Evolutionary conservation across 2,113 vertebrate species (phyloP), one percentile per base, ranked within the genome.

Genomic region (Microcebus murinus): DNA sequence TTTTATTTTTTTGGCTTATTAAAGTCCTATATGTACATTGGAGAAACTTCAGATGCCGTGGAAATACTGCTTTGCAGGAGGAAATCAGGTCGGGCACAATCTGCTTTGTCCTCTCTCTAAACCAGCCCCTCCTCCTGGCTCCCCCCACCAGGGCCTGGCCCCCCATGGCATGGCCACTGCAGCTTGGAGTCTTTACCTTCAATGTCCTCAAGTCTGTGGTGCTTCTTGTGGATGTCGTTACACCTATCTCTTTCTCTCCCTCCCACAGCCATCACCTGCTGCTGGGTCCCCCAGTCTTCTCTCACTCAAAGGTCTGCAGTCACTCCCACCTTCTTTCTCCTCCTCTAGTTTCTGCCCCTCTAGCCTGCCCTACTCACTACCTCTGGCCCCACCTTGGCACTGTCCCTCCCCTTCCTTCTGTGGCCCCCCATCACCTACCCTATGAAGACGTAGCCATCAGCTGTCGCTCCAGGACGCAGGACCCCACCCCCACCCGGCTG

Each of bases 401-500:
- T 29, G 39, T 0, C 7, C 3, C 27, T 31, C n/a, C 63, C 50
- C 65, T 4, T 18, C 55, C 42, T 23, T 25, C 59, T 3, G 1
- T 0, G 2, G 31, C 61, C 25, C 39, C 68, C 48, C 9, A 8
- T 55, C 14, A 8, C 14, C 6, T 12, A 10, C n/a, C 52, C 65
- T 10, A 0, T 2, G 8, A 59, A 48, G 55, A 29, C 4, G 1
- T 1, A n/a, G 29, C 15, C 18, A 4, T 20, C 6, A 13, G n/a
- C 45, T 27, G 14, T 27, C 13, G 1, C 52, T 76, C 61, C 15
- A 27, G 67, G 61, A 14, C 5, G n/a, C 57, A 20, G 18, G 14
- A 27, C 15, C 13, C 18, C 12, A 4, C 2, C 21, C 7, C 1
- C 1, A 6, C 21, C 0, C 0, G 27, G 15, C 7, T 0, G 0